Percentiles rank a stretch among this genome's conserved stretches.
phyloP scores from a whole-genome alignment of 1,140 invertebrate species.

The Diuraphis noxia region DNA sequence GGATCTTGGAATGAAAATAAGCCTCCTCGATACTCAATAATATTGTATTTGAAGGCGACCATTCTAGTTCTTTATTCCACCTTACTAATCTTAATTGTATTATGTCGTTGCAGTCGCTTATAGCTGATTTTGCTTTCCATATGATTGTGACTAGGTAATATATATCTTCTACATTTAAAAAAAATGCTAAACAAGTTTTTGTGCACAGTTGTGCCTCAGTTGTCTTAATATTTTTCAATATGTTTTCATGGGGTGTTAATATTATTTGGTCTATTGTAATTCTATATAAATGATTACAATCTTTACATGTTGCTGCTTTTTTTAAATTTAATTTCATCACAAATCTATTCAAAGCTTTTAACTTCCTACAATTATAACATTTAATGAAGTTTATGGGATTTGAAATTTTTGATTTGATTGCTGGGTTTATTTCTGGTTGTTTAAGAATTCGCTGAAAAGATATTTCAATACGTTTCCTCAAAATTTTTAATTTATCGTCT shows the following conservation, averaged over 20 bases:
- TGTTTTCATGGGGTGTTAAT: constrained; percentile 55
- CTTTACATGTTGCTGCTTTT: constrained; percentile 54
- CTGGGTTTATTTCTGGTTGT: constrained; percentile 55
- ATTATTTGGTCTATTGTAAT: constrained; percentile 55
- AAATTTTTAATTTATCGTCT: constrained; percentile 62
- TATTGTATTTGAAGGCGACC: constrained; percentile 75
- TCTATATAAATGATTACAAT: constrained; percentile 55
- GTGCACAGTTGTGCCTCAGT: constrained; percentile 54
- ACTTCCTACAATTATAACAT: constrained; percentile 54
- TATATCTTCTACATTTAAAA: constrained; percentile 62
- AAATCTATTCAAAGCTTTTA: constrained; percentile 53
- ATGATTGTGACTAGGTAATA: constrained; percentile 69
- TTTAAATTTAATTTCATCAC: constrained; percentile 49
- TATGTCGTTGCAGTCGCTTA: constrained; percentile 67
- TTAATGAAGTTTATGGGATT: constrained; percentile 34
- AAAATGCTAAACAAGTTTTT: constrained; percentile 52
- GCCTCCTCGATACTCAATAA: constrained; percentile 69
- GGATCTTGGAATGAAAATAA: constrained; percentile 64
- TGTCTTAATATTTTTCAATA: constrained; percentile 54
- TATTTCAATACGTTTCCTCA: constrained; percentile 65
- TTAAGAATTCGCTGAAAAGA: constrained; percentile 54
- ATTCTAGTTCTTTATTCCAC: constrained; percentile 66
- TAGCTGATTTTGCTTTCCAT: constrained; percentile 70
- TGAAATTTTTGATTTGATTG: constrained; percentile 7
- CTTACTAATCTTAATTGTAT: constrained; percentile 65